A percentile compares a stretch with the other conserved stretches of the same genome.
phyloP scores from a whole-genome alignment of 2,888 invertebrate species.

The Sinopyrophorus schimmeli region DNA sequence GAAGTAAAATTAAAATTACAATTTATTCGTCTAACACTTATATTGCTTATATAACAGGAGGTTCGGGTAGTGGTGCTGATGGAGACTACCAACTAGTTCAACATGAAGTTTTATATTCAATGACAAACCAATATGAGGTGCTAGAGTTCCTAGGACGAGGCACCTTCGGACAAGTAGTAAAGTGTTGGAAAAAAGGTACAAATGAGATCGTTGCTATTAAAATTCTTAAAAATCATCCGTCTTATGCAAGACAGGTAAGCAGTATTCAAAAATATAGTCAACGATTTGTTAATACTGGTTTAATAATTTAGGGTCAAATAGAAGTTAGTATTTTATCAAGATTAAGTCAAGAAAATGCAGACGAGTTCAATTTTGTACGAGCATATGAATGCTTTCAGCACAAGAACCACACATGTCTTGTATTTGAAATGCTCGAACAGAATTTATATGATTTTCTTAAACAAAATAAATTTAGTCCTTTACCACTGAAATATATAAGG shows the following conservation, averaged over 20 bases:
- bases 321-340: slow-evolving; percentile 95
- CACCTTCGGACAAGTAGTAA: slow-evolving; percentile 99
- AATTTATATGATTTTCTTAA: slow-evolving; percentile 99
- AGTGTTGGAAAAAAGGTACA: slow-evolving; percentile 99
- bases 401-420: slow-evolving; percentile 98
- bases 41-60: too few species aligned
- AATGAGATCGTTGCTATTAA: slow-evolving; percentile 99
- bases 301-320: slow-evolving; percentile 78
- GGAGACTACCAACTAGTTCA: slow-evolving; percentile 99
- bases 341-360: slow-evolving; percentile 95
- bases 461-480: slow-evolving; percentile 98
- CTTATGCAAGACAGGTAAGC: slow-evolving; percentile 89
- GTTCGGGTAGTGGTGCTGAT: slow-evolving; percentile 85
- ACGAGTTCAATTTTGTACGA: slow-evolving; percentile 99
- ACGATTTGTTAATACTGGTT: neutral
- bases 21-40: too few species aligned
- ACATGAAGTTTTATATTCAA: slow-evolving; percentile 96
- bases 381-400: slow-evolving; percentile 99
- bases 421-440: slow-evolving; percentile 99
- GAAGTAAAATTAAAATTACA: neutral
- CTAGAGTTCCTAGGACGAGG: slow-evolving; percentile 99
- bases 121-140: slow-evolving; percentile 95
- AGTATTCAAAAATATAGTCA: neutral
- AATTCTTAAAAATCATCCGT: slow-evolving; percentile 99
- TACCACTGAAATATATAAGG: slow-evolving; percentile 97